Percentiles rank a stretch among this genome's conserved stretches.
Evolutionary conservation across 2,888 invertebrate species (phyloP).

Genomic region (Zele albiditarsus): DNA sequence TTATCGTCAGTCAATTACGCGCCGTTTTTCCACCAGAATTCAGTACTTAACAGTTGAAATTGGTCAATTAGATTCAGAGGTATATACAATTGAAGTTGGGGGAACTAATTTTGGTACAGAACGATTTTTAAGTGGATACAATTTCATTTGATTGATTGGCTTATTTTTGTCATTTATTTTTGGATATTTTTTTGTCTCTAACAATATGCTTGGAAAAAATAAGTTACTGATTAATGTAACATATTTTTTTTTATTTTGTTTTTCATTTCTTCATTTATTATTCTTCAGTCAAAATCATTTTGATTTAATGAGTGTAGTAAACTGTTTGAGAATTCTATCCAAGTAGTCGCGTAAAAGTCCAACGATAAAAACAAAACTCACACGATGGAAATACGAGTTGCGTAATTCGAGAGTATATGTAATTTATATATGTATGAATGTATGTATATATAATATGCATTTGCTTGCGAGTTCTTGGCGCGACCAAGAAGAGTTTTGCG

Average conservation of each 20-base stretch:
- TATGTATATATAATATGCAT: conserved; percentile 7
- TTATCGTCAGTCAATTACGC: too few relatives aligned
- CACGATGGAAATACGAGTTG: conserved; percentile 25
- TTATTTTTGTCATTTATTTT: too few relatives aligned
- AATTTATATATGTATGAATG: not conserved
- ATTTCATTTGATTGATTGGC: too few relatives aligned
- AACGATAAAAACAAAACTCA: conserved; percentile 27
- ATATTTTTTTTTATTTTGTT: not conserved
- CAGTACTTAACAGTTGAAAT: too few relatives aligned
- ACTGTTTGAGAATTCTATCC: conserved; percentile 16
- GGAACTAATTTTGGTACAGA: too few relatives aligned
- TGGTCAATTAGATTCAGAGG: too few relatives aligned
- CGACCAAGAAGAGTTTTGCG: conserved; percentile 11
- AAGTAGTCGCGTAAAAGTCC: conserved; percentile 1
- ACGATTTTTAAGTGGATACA: too few relatives aligned
- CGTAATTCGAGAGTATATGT: conserved; percentile 20
- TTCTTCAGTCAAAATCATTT: not conserved
- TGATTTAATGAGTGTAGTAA: not conserved
- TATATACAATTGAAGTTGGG: too few relatives aligned
- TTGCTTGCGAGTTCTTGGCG: not conserved
- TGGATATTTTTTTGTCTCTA: not conserved
- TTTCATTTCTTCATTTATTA: not conserved
- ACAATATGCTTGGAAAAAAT: not conserved
- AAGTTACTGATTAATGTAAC: too few relatives aligned
- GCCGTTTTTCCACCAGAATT: too few relatives aligned